Percentiles rank a stretch among this genome's conserved stretches.
Conservation (phyloP, 2,888 invertebrate species). For the Isotomurus palustris region DNA sequence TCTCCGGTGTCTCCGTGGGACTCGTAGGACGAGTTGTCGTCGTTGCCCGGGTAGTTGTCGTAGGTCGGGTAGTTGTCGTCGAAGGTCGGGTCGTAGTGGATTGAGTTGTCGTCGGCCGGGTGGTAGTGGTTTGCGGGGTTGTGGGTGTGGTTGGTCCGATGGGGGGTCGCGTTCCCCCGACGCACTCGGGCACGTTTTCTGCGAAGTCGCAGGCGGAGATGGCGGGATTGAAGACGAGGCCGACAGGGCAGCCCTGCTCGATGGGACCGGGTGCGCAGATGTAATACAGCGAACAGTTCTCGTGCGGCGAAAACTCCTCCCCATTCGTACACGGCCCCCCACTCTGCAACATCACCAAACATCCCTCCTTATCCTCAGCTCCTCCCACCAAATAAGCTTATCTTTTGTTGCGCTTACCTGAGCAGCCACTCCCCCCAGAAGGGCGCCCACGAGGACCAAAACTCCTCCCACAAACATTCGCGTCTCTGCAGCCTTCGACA, state of each 20-base stretch:
- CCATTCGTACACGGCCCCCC: background rate
- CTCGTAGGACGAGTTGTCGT: background rate
- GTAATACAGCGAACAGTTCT: background rate
- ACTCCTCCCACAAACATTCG: too few relatives aligned
- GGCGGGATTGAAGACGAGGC: background rate
- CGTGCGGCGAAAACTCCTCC: background rate
- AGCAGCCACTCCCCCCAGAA: too few relatives aligned
- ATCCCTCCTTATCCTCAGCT: too few relatives aligned
- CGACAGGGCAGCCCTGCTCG: background rate
- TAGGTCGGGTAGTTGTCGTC: background rate
- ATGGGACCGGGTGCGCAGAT: background rate
- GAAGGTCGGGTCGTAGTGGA: background rate
- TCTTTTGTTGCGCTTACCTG: too few relatives aligned
- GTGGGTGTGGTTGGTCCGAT: background rate
- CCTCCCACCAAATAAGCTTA: too few relatives aligned
- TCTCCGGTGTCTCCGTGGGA: slow-evolving; percentile 46
- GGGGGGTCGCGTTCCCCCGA: slow-evolving; percentile 5
- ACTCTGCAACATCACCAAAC: background rate
- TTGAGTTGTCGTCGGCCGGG: background rate
- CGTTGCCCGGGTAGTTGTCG: background rate
- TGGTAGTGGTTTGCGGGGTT: background rate
- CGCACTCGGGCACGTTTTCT: slow-evolving; percentile 7
- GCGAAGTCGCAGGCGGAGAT: background rate
- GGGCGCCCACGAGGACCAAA: too few relatives aligned
- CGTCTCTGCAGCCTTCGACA: too few relatives aligned